Percentiles rank a stretch among this genome's conserved stretches.
Evolutionary conservation across 2,888 invertebrate genomes (phyloP).

Genomic region (Helobdella robusta): DNA sequence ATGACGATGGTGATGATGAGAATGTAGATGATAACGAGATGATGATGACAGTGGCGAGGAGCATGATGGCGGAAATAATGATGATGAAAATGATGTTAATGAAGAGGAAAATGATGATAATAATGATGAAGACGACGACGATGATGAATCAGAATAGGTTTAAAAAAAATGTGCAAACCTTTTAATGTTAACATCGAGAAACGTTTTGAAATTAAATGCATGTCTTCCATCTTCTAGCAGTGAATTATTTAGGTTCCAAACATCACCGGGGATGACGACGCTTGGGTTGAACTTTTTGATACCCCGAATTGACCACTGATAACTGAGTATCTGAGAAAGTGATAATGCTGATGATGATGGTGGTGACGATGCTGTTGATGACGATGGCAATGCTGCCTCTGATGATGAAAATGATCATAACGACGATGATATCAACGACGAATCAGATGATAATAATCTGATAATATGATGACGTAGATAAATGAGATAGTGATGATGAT

Average conservation of each 20-base stretch:
- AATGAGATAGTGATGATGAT: not conserved
- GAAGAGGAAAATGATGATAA: not conserved
- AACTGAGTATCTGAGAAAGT: constrained; percentile 41
- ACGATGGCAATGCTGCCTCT: no score
- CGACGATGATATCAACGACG: no score
- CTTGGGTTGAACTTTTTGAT: constrained; percentile 37
- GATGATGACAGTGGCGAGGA: not conserved
- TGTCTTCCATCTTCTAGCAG: constrained; percentile 35
- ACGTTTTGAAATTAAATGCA: constrained; percentile 41
- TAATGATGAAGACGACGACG: not conserved
- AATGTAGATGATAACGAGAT: no score
- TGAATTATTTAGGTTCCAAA: constrained; percentile 36
- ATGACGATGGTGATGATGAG: no score
- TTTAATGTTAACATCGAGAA: constrained; percentile 43
- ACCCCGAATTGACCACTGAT: constrained; percentile 44
- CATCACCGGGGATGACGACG: constrained; percentile 42
- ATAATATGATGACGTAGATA: no score
- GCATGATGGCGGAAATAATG: not conserved
- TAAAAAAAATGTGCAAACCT: no score
- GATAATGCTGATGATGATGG: not conserved
- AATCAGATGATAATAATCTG: no score
- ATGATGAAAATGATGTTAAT: not conserved
- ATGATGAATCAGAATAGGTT: no score
- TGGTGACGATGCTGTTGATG: no score
- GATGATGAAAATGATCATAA: no score